Base-by-base conservation (phyloP, 2,888 invertebrate genomes). In the Orthosia incerta region DNA sequence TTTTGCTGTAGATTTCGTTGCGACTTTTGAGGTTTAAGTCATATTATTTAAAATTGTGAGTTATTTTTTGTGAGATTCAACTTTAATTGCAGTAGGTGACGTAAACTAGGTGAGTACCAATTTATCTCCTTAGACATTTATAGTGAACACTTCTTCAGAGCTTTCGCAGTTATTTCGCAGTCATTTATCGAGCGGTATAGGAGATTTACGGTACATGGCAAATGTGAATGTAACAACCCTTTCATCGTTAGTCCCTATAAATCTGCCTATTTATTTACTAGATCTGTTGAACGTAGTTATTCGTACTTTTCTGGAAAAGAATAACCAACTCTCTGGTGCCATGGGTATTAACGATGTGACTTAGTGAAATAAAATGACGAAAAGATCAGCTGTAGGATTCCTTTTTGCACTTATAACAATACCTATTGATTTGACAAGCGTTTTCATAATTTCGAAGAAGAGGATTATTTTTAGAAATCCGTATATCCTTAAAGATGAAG, bases 161-260 rank as follows among this genome's bases (percentile, higher is more conserved):
- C 55, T 46, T 69, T 71, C 70, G 50, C 64, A 31, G 57, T 51
- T 3, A 60, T 80, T 83, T 39, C 7, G 39, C 20, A 69, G 68
- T 77, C 56, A 72, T 71, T 84, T 74, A 50, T 56, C 45, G 26
- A 77, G 66, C 82, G 74, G 78, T 84, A 81, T 53, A 60, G 31
- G 70, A 68, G 23, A 84, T 80, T 80, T 62, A 71, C 81, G 77
- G 71, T 66, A 63, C 65, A 31, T 64, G 61, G 85, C 74, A 84
- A 82, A 84, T 83, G 85, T 61, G 70, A 75, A 83, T 79, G 70
- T 82, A 84, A 79, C 72, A 57, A 74, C 71, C 64, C 56, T 61
- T 60, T 62, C 62, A 51, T 79, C 76, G 76, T 69, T 61, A 75
- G 63, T 64, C 63, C 62, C 56, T 62, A 66, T 76, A 55, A 59